phyloP scores from a whole-genome alignment of 2,888 invertebrate genomes.

The Polia nebulosa region DNA sequence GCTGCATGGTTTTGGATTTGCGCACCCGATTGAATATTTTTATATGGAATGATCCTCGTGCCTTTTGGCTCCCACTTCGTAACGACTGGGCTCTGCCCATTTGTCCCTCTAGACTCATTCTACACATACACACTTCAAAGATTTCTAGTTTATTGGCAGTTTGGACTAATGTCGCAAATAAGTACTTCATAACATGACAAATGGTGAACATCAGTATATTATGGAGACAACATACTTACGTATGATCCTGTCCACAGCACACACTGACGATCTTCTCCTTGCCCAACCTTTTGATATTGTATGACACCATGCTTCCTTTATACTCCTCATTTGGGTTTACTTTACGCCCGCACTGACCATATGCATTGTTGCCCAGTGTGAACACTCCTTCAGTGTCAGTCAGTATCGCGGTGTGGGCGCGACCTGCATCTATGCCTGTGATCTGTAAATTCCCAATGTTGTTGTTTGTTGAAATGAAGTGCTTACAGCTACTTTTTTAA shows the following conservation, averaged over 20 bases:
- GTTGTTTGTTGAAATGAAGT: background rate
- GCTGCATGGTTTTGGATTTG: no score
- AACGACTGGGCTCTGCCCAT: no score
- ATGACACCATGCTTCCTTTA: constrained; percentile 92
- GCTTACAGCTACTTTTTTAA: no score
- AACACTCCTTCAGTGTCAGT: constrained; percentile 95
- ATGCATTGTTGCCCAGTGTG: constrained; percentile 97
- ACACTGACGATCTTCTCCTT: constrained; percentile 92
- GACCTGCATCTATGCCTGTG: constrained; percentile 93
- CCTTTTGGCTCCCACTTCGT: no score
- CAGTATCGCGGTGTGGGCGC: constrained; percentile 96
- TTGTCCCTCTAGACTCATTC: no score
- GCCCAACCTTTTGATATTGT: constrained; percentile 92
- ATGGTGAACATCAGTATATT: background rate
- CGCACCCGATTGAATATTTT: no score
- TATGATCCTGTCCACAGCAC: constrained; percentile 98
- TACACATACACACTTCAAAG: no score
- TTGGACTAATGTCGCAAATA: no score
- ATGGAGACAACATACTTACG: constrained; percentile 83
- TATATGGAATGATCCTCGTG: no score
- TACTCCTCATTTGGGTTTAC: constrained; percentile 95
- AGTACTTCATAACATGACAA: background rate
- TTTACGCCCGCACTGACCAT: constrained; percentile 97
- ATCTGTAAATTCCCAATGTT: constrained; percentile 70
- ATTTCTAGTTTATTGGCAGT: no score